A percentile compares a stretch with the other conserved stretches of the same genome.
These are phyloP conservation scores for Limnephilus lunatus DNA, from an alignment of 2,888 invertebrate species.

Conservation along the genomic window DNA sequence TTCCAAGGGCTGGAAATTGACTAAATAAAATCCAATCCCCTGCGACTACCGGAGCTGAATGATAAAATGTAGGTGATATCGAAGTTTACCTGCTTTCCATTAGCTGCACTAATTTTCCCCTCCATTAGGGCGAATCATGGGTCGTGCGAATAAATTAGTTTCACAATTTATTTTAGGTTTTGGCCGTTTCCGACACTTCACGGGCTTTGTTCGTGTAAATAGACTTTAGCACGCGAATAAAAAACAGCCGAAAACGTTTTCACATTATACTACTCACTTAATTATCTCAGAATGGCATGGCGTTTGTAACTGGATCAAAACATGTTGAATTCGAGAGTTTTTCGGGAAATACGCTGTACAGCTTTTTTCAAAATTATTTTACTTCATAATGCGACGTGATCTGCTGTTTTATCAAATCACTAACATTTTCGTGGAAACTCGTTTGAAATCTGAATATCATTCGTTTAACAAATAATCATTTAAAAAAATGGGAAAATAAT, in stretches of 20 bases:
- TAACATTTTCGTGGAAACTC: not conserved
- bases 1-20: not conserved
- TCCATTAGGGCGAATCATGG: conserved; percentile 29
- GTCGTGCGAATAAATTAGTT: conserved; percentile 19
- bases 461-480: not conserved
- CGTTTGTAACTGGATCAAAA: not conserved
- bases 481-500: not conserved
- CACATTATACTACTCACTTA: not conserved
- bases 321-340: not conserved
- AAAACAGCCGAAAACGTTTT: not conserved
- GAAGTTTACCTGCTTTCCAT: conserved; percentile 17
- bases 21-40: not conserved
- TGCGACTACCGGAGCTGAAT: not conserved
- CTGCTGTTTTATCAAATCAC: not conserved
- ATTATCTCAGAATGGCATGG: not conserved
- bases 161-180: conserved; percentile 32
- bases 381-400: not conserved
- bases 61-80: conserved; percentile 18
- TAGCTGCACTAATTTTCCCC: conserved; percentile 40
- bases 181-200: not conserved
- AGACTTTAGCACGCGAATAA: not conserved
- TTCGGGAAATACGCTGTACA: not conserved
- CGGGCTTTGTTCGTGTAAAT: not conserved
- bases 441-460: not conserved
- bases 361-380: not conserved